Evolutionary conservation across 2,797 vertebrate genomes (phyloP).

Genomic region (Chloroceryle inda): DNA sequence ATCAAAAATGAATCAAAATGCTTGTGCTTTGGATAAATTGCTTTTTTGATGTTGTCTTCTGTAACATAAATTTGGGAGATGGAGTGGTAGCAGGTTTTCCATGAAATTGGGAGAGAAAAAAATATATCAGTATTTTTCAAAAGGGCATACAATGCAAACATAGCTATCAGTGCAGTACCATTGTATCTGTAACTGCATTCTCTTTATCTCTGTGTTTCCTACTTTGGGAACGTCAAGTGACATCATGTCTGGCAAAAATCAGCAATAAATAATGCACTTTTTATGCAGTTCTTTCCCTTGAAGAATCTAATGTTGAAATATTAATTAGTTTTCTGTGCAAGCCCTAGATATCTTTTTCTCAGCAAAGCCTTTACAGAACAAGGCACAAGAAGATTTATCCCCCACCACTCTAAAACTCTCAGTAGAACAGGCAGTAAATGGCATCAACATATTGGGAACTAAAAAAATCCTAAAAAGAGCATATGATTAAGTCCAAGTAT

Average conservation of each 20-base stretch:
- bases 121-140: background rate
- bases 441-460: background rate
- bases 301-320: slow-evolving; percentile 29
- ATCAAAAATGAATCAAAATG: background rate
- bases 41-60: background rate
- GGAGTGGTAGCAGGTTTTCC: background rate
- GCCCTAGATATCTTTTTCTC: background rate
- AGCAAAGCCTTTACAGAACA: background rate
- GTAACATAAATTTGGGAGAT: background rate
- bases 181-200: background rate
- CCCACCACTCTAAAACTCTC: background rate
- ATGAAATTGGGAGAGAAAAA: background rate
- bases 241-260: background rate
- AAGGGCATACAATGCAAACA: rapidly evolving
- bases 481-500: background rate
- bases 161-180: background rate
- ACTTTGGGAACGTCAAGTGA: background rate
- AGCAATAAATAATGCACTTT: slow-evolving; percentile 32
- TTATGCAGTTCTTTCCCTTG: slow-evolving; percentile 13
- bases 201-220: background rate
- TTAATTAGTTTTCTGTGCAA: slow-evolving; percentile 33
- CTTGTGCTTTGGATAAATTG: background rate
- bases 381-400: background rate
- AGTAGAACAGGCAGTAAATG: background rate
- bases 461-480: rapidly evolving